Evolutionary conservation across 2,797 vertebrate genomes (phyloP).

Genomic region (Ciconia nigra): DNA sequence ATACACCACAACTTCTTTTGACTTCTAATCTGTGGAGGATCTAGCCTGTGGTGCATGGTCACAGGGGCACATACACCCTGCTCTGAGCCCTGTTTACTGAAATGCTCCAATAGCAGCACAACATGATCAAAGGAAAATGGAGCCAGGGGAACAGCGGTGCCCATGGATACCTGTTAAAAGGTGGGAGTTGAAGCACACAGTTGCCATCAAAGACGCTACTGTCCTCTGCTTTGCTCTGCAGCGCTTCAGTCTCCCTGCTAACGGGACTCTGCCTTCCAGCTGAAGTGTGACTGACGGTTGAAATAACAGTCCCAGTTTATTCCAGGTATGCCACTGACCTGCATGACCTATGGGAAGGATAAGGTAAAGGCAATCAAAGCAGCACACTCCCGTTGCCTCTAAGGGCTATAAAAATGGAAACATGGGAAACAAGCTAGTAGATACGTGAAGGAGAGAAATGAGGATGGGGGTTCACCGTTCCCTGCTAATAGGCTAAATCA

Average conservation of each 20-base stretch:
- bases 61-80: background rate
- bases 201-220: background rate
- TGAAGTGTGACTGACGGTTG: background rate
- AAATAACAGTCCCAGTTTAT: background rate
- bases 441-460: background rate
- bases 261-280: background rate
- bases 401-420: background rate
- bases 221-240: background rate
- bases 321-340: slow-evolving; percentile 22
- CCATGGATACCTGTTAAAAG: slow-evolving; percentile 8
- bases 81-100: background rate
- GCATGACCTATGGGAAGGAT: background rate
- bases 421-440: background rate
- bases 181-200: background rate
- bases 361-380: slow-evolving; percentile 27
- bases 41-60: background rate
- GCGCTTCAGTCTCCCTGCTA: background rate
- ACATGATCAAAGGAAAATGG: background rate
- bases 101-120: background rate
- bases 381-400: background rate
- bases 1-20: background rate
- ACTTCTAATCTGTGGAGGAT: background rate
- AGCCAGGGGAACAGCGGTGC: background rate
- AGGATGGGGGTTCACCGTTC: background rate
- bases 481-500: background rate